Evolutionary conservation across 2,797 vertebrate species (phyloP).

Genomic region (Eulemur rubriventer): DNA sequence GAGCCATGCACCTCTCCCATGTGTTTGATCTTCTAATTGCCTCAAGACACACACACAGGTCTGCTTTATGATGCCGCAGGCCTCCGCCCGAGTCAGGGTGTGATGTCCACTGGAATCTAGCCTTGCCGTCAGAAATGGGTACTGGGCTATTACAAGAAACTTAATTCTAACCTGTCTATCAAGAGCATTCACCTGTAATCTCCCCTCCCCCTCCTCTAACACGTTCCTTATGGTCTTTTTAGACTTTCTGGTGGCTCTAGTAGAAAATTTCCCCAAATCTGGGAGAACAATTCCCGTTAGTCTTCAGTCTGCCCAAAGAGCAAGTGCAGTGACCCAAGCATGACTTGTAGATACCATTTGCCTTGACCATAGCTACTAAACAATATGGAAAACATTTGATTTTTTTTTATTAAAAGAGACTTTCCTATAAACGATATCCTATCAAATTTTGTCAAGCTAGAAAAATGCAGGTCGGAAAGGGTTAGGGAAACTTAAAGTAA

Average conservation of each 20-base stretch:
- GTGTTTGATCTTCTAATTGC: slow-evolving; percentile 84
- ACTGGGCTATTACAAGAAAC: slow-evolving; percentile 63
- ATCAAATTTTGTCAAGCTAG: not conserved
- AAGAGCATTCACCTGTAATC: not conserved
- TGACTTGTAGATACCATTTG: not conserved
- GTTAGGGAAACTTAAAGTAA: not conserved
- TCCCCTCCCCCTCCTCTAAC: not conserved
- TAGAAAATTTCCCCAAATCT: not conserved
- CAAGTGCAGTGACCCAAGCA: rapidly evolving
- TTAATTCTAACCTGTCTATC: slow-evolving; percentile 69
- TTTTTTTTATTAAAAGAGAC: not conserved
- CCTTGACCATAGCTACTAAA: not conserved
- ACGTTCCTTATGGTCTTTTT: slow-evolving; percentile 47
- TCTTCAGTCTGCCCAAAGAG: not conserved
- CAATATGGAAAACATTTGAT: not conserved
- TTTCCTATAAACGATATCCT: not conserved
- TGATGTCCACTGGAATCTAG: slow-evolving; percentile 45
- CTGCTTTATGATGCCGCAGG: slow-evolving; percentile 67
- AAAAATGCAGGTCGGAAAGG: not conserved
- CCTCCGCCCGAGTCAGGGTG: slow-evolving; percentile 53
- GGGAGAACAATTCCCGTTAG: not conserved
- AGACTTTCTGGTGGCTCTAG: not conserved
- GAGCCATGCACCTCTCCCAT: slow-evolving; percentile 17
- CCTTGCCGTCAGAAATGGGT: not conserved
- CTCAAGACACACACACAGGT: slow-evolving; percentile 62